Evolutionary conservation across 92 coral and sea anemone species (phyloP).

Genomic region (Epizoanthus scotinus): DNA sequence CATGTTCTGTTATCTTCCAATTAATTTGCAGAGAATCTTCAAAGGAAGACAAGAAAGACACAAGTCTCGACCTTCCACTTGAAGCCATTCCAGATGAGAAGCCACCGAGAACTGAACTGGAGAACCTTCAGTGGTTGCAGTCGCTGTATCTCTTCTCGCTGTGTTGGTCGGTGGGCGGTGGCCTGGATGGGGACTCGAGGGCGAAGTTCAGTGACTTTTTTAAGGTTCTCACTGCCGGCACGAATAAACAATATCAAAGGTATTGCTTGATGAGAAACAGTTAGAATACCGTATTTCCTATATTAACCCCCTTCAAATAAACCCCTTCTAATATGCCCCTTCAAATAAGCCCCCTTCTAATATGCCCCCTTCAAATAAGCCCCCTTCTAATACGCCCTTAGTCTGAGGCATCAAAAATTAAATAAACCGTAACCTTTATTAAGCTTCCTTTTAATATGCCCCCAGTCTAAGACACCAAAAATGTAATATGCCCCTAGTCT

Average conservation of each 20-base stretch:
- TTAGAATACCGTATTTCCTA: background rate
- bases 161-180: constrained; percentile 95
- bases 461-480: too few relatives aligned
- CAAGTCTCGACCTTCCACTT: constrained; percentile 53
- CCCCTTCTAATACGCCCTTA: too few relatives aligned
- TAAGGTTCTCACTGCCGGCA: constrained; percentile 86
- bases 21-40: constrained; percentile 58
- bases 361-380: too few relatives aligned
- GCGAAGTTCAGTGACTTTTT: constrained; percentile 92
- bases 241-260: constrained; percentile 95
- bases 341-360: too few relatives aligned
- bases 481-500: too few relatives aligned
- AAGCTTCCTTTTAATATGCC: too few relatives aligned
- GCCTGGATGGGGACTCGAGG: constrained; percentile 89
- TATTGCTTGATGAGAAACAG: constrained; percentile 5
- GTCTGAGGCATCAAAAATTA: too few relatives aligned
- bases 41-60: constrained; percentile 55
- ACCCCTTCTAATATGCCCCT: too few relatives aligned
- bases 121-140: constrained; percentile 93
- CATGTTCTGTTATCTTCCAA: too few relatives aligned
- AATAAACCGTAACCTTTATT: too few relatives aligned
- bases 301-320: too few relatives aligned
- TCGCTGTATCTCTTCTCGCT: constrained; percentile 89
- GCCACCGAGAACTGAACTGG: constrained; percentile 87
- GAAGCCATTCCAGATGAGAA: constrained; percentile 68